Evolutionary conservation across 1,140 invertebrate species (phyloP), one percentile per base, ranked within the genome.

Genomic region (Harpegnathos saltator): DNA sequence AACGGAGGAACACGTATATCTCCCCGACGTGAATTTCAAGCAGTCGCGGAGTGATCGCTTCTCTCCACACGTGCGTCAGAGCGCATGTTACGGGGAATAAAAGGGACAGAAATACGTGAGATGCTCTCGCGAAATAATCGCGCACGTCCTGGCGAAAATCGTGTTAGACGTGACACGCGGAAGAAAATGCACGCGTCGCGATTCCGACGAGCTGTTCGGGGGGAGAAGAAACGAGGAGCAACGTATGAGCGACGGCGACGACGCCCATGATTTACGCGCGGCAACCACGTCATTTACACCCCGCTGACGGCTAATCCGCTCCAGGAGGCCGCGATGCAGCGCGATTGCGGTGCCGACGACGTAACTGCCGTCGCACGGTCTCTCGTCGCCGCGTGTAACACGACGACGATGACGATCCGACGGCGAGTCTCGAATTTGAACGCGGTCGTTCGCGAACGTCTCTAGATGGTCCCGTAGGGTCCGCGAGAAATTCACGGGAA

Each of bases 251-350:
- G n/a, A n/a, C n/a, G n/a, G n/a, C n/a, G n/a, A n/a, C n/a, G n/a
- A n/a, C 33, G 62, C n/a, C 26, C 59, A 90, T 92, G 91, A 92
- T 92, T 92, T 92, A 92, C 83, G 86, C 65, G 85, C 77, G 83
- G 90, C 91, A 85, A 84, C 87, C 22, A 24, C 22, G 88, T 90
- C 91, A 90, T 91, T 92, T 91, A 92, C 91, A 91, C 88, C 91
- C 91, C 86, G 82, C 89, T 87, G 80, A 83, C 86, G 90, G 87
- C 87, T 92, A 92, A 92, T 90, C 88, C 89, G 82, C 85, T 85
- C 75, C 88, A 88, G 77, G 88, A 84, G 88, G 78, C 59, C 69
- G 78, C 73, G 66, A 33, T 86, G 68, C 69, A 80, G 56, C 29
- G 54, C 83, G 54, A 84, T 59, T 77, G 80, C 80, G 29, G 66